These are phyloP conservation scores for Mungos mungo DNA, from an alignment of 2,113 vertebrate genomes.

Conservation along the genomic window DNA sequence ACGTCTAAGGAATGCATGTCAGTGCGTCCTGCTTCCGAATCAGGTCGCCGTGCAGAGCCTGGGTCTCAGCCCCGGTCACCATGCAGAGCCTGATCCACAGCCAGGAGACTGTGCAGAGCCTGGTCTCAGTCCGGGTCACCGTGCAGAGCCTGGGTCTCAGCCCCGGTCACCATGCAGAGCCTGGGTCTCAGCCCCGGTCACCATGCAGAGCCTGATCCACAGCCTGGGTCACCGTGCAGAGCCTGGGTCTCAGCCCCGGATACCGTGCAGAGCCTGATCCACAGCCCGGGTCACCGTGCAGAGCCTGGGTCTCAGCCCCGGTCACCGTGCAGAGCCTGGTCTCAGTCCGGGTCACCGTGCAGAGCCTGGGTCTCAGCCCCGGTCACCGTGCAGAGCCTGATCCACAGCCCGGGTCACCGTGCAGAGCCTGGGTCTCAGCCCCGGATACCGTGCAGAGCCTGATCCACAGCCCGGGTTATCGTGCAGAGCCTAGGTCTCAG, in stretches of 20 bases:
- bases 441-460: too few species aligned
- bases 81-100: not conserved
- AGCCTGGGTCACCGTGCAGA: too few species aligned
- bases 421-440: not conserved
- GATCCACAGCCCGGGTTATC: not conserved
- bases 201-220: not conserved
- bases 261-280: too few species aligned
- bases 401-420: not conserved
- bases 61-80: not conserved
- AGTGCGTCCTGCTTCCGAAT: not conserved
- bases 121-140: not conserved
- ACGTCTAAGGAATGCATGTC: not conserved
- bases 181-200: not conserved
- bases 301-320: not conserved
- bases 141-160: not conserved
- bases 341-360: not conserved
- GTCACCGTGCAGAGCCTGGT: too few species aligned
- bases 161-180: not conserved
- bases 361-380: not conserved
- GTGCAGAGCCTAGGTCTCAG: not conserved
- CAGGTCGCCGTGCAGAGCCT: not conserved
- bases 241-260: not conserved
- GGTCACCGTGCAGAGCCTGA: not conserved
- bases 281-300: too few species aligned
- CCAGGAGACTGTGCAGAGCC: not conserved